Base-by-base conservation (phyloP, 1,140 invertebrate species). In the Brachionus asplanchnoidis region DNA sequence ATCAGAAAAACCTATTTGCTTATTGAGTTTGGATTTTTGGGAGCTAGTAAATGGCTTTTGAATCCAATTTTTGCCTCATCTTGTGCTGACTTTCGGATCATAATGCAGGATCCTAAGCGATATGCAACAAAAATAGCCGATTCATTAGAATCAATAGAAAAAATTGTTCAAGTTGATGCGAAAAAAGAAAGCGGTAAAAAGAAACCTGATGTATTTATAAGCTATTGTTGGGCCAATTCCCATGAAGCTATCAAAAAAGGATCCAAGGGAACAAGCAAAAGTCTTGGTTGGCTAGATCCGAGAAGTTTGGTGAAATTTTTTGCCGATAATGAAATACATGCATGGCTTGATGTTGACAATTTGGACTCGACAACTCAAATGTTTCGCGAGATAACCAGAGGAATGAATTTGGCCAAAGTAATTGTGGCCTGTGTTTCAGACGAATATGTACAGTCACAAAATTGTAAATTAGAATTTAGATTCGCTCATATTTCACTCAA, bases 171-270 rank as follows among this genome's bases (percentile, higher is more conserved):
- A 23, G 42, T 14, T 70, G 66, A 79, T 50, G 17, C n/a, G 23
- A 85, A 75, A 26, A 50, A 12, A 66, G 26, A n/a, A 86, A 86
- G 11, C 1, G 17, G n/a, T 7, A 46, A 14, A 12, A 80, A 44
- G 28, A 12, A 53, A 2, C 66, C 84, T 0, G 87, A 86, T 66
- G 86, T 87, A 11, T 89, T 89, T 85, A 86, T 89, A 42, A 88
- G 88, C 85, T 89, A 89, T 80, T 87, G 87, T 70, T 89, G 88
- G 88, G 56, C 75, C 1, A 89, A 89, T 85, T 89, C 88, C 3
- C 79, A 85, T 14, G 83, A 87, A 77, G 89, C 89, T 8, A 85
- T 87, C 1, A 84, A 84, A n/a, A 87, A 86, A 46, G 88, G 87
- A 0, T 87, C 86, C 14, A 77, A 85, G 42, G 46, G 9, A 26